Conservation (phyloP, 2,797 vertebrate genomes). For the Aselliscus stoliczkanus region DNA sequence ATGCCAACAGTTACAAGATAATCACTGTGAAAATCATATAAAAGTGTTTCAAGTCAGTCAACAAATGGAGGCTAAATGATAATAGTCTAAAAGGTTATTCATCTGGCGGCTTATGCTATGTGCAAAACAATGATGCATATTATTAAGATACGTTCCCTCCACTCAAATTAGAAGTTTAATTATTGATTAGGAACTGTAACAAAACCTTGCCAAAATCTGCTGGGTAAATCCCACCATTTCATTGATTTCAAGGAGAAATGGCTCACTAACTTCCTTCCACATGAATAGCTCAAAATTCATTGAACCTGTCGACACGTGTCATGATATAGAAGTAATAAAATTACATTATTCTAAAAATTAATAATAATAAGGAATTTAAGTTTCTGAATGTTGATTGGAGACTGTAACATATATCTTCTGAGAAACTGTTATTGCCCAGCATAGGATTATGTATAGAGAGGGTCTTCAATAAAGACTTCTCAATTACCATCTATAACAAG, state of each 20-base stretch:
- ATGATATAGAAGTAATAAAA: background rate
- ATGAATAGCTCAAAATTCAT: constrained; percentile 17
- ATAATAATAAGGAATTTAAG: background rate
- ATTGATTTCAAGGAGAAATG: background rate
- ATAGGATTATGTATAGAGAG: background rate
- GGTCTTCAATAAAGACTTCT: background rate
- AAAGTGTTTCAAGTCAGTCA: background rate
- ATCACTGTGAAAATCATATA: background rate
- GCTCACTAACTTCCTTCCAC: background rate
- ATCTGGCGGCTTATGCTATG: background rate
- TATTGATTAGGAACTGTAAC: background rate
- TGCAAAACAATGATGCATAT: background rate
- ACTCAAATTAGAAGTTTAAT: constrained; percentile 1
- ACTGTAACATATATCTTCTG: background rate
- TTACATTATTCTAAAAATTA: background rate
- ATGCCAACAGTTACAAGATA: background rate
- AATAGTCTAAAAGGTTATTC: background rate
- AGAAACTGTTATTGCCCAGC: background rate
- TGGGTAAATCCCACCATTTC: background rate
- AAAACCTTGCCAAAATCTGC: background rate
- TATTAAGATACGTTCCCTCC: background rate
- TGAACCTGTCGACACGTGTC: background rate
- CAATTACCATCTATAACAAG: background rate
- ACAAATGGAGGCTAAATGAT: background rate
- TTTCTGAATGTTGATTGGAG: background rate